Evolutionary conservation across 2,888 invertebrate species (phyloP), one percentile per base, ranked within the genome.

Genomic region (Nycteola revayana): DNA sequence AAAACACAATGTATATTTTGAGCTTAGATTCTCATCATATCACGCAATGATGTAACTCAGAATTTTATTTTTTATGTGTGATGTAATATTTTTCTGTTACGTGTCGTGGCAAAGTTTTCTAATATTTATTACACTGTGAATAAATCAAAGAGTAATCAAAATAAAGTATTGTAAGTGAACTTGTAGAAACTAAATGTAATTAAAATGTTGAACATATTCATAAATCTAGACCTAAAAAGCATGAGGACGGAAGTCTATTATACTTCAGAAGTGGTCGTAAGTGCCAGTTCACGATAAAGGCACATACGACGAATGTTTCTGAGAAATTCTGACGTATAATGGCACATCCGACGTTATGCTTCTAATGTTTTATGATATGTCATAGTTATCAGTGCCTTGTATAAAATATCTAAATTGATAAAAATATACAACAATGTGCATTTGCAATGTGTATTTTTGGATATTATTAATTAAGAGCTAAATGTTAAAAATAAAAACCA

Each of bases 91-190:
- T 14, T 14, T 14, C 2, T 14, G 14, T 14, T 14, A 14, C 14
- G 14, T n/a, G n/a, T 14, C 5, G 40, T 57, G 32, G 42, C 38
- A 52, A 48, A 31, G 37, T 43, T 46, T 55, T 46, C 33, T 42
- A 41, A 29, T 59, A 59, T 57, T 54, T 59, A 59, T 58, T 54
- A 37, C 36, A 45, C 28, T 54, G 44, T 53, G 51, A 54, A 57
- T 54, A 49, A 49, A 57, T 37, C 36, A 28, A 41, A 45, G 26
- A 35, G 24, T 38, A n/a, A n/a, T n/a, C n/a, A 42, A 41, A 45
- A 42, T 55, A 45, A 49, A 24, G 28, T 59, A 57, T 49, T 42
- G 49, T 59, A 52, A 59, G 51, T 49, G 34, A 50, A 46, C 40
- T 46, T 41, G 9, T 59, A 59, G 31, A 39, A 46, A 51, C 40